phyloP scores from a whole-genome alignment of 1,140 invertebrate species.

The Chymomyza costata region DNA sequence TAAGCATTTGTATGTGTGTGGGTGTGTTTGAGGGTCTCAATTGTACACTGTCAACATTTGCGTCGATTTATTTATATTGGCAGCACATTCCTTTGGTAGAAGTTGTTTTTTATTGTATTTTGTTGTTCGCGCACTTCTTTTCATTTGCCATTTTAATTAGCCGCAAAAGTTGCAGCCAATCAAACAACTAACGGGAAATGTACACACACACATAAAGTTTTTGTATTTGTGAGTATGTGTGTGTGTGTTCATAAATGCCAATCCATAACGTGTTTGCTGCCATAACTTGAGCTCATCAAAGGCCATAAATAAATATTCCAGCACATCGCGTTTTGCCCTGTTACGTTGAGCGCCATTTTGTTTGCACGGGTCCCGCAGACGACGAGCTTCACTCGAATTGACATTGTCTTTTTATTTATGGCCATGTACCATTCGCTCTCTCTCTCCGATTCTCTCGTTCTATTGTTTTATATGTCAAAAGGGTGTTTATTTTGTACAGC shows the following conservation, averaged over 20 bases:
- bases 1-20: constrained; percentile 7
- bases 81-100: too few relatives aligned
- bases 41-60: constrained; percentile 56
- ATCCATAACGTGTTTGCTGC: too few relatives aligned
- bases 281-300: constrained; percentile 16
- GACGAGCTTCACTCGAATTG: constrained; percentile 3
- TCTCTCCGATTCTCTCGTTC: too few relatives aligned
- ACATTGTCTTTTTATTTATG: constrained; percentile 46
- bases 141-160: constrained; percentile 67
- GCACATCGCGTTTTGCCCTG: constrained; percentile 34
- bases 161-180: constrained; percentile 31
- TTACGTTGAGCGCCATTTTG: too few relatives aligned
- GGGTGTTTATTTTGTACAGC: constrained; percentile 42
- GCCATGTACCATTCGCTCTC: too few relatives aligned
- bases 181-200: too few relatives aligned
- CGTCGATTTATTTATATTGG: neutral
- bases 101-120: too few relatives aligned
- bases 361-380: too few relatives aligned
- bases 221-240: too few relatives aligned
- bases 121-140: constrained; percentile 26
- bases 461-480: too few relatives aligned
- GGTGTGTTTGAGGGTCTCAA: constrained; percentile 6
- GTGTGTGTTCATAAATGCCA: too few relatives aligned
- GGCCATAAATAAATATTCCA: constrained; percentile 41
- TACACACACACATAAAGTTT: too few relatives aligned